Evolutionary conservation across 2,888 invertebrate genomes (phyloP), one percentile per base, ranked within the genome.

Genomic region (Steromphala cineraria): DNA sequence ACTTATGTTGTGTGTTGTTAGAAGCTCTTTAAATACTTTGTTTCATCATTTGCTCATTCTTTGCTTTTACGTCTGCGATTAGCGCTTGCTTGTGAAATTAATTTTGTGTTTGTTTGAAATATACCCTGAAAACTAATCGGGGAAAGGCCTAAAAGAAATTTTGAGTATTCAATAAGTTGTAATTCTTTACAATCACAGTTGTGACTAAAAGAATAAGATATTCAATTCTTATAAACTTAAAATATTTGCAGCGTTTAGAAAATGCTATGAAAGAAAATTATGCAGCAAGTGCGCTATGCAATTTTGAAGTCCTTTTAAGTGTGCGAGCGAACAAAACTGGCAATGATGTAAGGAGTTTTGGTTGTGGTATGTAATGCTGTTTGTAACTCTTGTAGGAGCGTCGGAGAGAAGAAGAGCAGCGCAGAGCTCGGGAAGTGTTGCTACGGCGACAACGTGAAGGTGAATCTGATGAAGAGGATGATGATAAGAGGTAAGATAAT

Each of bases 381-480:
- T 1, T 76, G 78, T 75, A 80, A 80, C 55, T 81, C n/a, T 82
- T 85, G 46, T 83, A 94, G 85, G 96, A 97, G 91, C 95, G 98
- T 84, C 94, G 97, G 78, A 95, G 96, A 19, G 95, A 97, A 85
- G 97, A 97, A 86, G 96, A 96, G 89, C 94, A 95, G 84, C 93
- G 95, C 79, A 94, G 95, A 81, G 94, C 94, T 1, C 94, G 94
- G 83, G 95, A 95, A 87, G 95, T 95, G 40, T 90, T 91, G 53
- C 86, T 90, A 53, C 84, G 89, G 8, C 80, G 89, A 80, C 90
- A 90, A 82, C 88, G 86, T 74, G 87, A 86, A 74, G 87, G 83
- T 1, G 86, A 83, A 13, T 85, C 88, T 53, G 80, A 86, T 8
- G 87, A 85, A 81, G 89, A 89, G 21, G 88, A 88, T 4, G 89